Evolutionary conservation across 1,140 invertebrate genomes (phyloP), one percentile per base, ranked within the genome.

Genomic region (Drosophila nikananu): DNA sequence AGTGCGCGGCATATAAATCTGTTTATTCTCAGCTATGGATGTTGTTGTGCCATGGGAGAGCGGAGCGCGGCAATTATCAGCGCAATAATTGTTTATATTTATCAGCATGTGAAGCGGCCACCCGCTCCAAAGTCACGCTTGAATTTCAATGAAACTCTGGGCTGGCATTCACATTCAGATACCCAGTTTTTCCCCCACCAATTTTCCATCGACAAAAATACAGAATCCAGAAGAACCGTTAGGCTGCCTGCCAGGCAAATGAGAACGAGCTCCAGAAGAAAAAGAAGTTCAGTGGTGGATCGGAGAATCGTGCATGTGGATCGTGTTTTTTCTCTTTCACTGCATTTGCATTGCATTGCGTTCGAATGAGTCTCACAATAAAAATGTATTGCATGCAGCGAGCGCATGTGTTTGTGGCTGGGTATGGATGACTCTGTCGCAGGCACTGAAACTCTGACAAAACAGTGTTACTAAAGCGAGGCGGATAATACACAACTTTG

Each of bases 31-130:
- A 23, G 54, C 54, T 57, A 13, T 61, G 41, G 54, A 55, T 80
- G 68, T 67, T 78, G 65, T 75, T 68, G 30, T 71, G 58, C 62
- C 74, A 55, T 79, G 68, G 44, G 48, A 77, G 65, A 65, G 32
- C 54, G 30, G 63, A 73, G 77, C 63, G 64, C 66, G 64, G 52
- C 86, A 89, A 89, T 89, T 89, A 89, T 89, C 86, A 76, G 71
- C 71, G 46, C 81, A 91, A 84, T 90, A 90, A 89, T 86, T 90
- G 79, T 81, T 73, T 81, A 80, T 86, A 89, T 81, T 77, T 86
- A 84, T 80, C 61, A 81, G 61, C 61, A 81, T 77, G 62, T 81
- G 73, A 64, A 83, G 48, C 63, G 37, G 67, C 75, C 75, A 62
- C 75, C 71, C 70, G 70, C 80, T 70, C 49, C 35, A 86, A 86